Evolutionary conservation across 2,797 vertebrate genomes (phyloP), one percentile per base, ranked within the genome.

Genomic region (Meda fulgida): DNA sequence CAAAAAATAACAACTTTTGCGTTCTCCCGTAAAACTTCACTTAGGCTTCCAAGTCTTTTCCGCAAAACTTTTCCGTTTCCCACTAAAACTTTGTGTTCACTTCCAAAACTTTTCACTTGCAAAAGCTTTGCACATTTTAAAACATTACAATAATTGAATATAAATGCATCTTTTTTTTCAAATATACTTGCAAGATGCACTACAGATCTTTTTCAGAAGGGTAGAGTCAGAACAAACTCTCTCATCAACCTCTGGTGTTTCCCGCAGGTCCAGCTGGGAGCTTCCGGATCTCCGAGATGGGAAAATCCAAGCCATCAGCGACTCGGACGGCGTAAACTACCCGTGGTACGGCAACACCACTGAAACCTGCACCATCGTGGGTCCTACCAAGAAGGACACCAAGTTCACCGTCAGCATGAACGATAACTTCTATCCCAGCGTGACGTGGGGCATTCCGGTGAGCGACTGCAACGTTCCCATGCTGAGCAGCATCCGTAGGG

Each of bases 271-370:
- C 2, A 99, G 98, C 86, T 99, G 98, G 98, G 98, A 99, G 92
- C 97, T 99, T 66, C 98, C 98, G 0, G 97, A 98, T 65, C 95
- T 99, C 23, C 95, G 97, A 5, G 97, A 97, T 0, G 93, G 96
- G 29, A 97, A 96, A 92, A 99, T 98, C 85, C 94, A 95, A 87
- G 98, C 97, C 87, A 99, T 99, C 93, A 99, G 98, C 0, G 98
- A 99, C 94, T 99, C 98, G 0, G 98, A 99, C 0, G 98, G 98
- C 0, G 97, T 99, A 75, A 99, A 99, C 93, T 99, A 99, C 85
- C 98, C 98, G 2, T 99, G 98, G 98, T 99, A 99, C 0, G 98
- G 98, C 76, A 99, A 98, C 93, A 99, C 98, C 53, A 99, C 97
- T 0, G 98, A 99, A 91, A 99, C 98, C 5, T 98, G 95, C 94